Conservation (phyloP, 2,797 vertebrate species). For the Coccyzus lansbergi region DNA sequence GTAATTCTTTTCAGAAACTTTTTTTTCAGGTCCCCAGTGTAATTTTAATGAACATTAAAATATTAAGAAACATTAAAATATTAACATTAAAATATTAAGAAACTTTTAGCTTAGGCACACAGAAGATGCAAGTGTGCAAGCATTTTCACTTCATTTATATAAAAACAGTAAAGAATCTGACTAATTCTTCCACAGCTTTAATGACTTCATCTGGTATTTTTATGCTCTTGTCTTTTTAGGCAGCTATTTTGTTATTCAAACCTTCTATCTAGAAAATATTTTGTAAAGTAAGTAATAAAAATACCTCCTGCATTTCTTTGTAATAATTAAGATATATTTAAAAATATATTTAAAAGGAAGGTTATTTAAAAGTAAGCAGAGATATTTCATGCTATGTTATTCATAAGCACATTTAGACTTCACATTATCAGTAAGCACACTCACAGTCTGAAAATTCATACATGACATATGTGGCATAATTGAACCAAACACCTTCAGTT, state of each 20-base stretch:
- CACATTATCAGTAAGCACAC: background rate
- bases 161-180: constrained; percentile 61
- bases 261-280: constrained; percentile 63
- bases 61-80: background rate
- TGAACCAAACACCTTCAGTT: background rate
- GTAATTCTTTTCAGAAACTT: background rate
- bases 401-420: background rate
- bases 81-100: constrained; percentile 6
- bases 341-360: background rate
- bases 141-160: background rate
- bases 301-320: background rate
- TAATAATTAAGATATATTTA: background rate
- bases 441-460: background rate
- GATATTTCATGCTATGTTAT: background rate
- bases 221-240: constrained; percentile 38
- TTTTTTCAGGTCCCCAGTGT: constrained; percentile 5
- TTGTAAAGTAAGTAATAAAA: background rate
- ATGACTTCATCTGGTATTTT: constrained; percentile 48
- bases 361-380: background rate
- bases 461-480: background rate
- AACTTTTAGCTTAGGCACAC: background rate
- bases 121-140: background rate
- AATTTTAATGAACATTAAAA: constrained; percentile 71
- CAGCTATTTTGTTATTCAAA: constrained; percentile 61
- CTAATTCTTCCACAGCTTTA: constrained; percentile 61